Percentiles rank a stretch among this genome's conserved stretches.
phyloP scores from a whole-genome alignment of 2,797 vertebrate genomes.

The Sebastes itinus region DNA sequence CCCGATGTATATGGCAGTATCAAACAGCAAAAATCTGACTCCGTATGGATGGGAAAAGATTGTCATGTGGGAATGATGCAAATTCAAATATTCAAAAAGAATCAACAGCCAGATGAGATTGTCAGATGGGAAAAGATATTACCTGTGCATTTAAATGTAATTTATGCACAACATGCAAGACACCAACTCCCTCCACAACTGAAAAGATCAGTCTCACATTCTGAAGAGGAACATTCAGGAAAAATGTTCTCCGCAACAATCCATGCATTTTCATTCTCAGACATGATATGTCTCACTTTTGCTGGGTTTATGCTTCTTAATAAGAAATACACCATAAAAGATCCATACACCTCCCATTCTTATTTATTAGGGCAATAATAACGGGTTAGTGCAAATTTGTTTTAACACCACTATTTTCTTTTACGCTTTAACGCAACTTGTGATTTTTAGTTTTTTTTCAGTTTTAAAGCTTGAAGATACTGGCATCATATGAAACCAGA shows the following conservation, averaged over 20 bases:
- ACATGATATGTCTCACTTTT: not conserved
- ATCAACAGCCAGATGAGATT: not conserved
- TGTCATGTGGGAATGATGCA: not conserved
- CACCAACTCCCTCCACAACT: not conserved
- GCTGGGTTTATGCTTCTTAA: not conserved
- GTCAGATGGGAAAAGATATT: not conserved
- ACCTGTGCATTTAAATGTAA: not conserved
- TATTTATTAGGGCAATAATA: not conserved
- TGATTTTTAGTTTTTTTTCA: too few species aligned
- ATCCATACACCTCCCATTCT: not conserved
- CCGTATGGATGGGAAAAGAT: not conserved
- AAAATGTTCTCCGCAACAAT: not conserved
- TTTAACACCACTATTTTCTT: too few species aligned
- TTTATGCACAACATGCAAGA: not conserved
- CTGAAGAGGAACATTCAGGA: not conserved
- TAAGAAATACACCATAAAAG: not conserved
- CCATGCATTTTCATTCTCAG: not conserved
- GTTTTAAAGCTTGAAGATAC: too few species aligned
- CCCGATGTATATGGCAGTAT: not conserved
- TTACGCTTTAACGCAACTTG: too few species aligned
- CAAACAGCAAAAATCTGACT: not conserved
- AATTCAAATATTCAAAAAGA: not conserved
- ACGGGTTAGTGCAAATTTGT: too few species aligned
- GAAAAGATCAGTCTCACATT: not conserved
- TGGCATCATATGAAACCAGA: too few species aligned